These are phyloP conservation scores for Poliocrania exsul DNA, from an alignment of 2,797 vertebrate species.

Conservation along the genomic window DNA sequence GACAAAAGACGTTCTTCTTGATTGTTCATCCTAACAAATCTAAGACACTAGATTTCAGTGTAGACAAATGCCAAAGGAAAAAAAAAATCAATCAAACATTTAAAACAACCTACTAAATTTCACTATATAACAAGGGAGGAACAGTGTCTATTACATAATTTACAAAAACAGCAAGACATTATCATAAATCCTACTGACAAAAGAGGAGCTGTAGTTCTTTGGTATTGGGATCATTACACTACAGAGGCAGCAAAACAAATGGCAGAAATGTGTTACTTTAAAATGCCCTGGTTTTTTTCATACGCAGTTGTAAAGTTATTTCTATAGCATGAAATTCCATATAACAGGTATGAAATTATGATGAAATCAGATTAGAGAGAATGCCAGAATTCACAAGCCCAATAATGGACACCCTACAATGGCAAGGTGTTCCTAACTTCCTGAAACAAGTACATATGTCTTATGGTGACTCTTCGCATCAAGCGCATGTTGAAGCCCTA, in stretches of 20 bases:
- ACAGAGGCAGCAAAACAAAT: slow-evolving; percentile 57
- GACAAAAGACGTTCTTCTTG: slow-evolving; percentile 24
- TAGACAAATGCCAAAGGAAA: slow-evolving; percentile 63
- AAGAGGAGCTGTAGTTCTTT: slow-evolving; percentile 60
- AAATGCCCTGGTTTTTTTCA: background rate
- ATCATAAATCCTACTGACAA: slow-evolving; percentile 72
- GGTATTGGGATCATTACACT: slow-evolving; percentile 53
- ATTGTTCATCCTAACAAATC: slow-evolving; percentile 40
- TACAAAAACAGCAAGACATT: slow-evolving; percentile 72
- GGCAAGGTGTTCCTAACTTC: background rate
- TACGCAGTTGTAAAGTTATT: background rate
- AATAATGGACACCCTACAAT: background rate
- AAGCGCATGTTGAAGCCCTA: slow-evolving; percentile 1
- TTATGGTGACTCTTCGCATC: background rate
- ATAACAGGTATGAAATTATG: background rate
- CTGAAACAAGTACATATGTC: slow-evolving; percentile 8
- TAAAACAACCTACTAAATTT: slow-evolving; percentile 77
- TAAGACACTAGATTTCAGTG: slow-evolving; percentile 43
- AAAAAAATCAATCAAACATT: slow-evolving; percentile 77
- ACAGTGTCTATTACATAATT: slow-evolving; percentile 72
- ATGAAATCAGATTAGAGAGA: background rate
- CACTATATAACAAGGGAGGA: slow-evolving; percentile 65
- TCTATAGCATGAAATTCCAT: background rate
- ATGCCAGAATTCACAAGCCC: background rate
- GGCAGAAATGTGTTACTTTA: slow-evolving; percentile 17